A percentile compares a stretch with the other conserved stretches of the same genome.
Evolutionary conservation across 1,140 invertebrate species (phyloP).

Genomic region (Drosophila tropicalis): DNA sequence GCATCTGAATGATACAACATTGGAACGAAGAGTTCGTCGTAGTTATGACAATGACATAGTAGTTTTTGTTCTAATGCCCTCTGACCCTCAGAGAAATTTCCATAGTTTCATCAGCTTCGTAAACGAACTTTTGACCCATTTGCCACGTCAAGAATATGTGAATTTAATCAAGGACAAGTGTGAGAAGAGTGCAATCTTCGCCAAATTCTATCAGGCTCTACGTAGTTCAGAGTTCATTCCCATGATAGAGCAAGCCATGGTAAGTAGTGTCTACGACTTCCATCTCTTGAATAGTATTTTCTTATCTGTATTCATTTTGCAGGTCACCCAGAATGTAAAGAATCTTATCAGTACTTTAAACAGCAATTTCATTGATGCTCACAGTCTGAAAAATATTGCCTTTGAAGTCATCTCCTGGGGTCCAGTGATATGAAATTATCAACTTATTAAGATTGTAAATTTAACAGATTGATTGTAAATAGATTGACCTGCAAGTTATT

Average conservation of each 20-base stretch:
- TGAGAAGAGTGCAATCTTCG: slow-evolving; percentile 48
- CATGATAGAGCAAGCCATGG: slow-evolving; percentile 61
- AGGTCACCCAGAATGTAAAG: slow-evolving; percentile 56
- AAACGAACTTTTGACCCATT: slow-evolving; percentile 53
- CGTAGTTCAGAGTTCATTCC: slow-evolving; percentile 55
- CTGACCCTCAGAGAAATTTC: not conserved
- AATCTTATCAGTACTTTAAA: slow-evolving; percentile 53
- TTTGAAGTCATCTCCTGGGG: slow-evolving; percentile 76
- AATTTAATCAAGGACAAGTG: slow-evolving; percentile 67
- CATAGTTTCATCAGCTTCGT: slow-evolving; percentile 62
- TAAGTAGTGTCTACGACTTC: slow-evolving; percentile 34
- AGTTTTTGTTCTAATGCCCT: slow-evolving; percentile 42
- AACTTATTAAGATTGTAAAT: slow-evolving; percentile 10
- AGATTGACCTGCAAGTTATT: slow-evolving; percentile 22
- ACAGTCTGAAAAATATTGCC: slow-evolving; percentile 57
- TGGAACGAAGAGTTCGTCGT: not conserved
- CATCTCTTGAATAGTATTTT: not conserved
- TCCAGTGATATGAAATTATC: slow-evolving; percentile 24
- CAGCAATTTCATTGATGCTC: slow-evolving; percentile 57
- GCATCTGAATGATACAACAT: slow-evolving; percentile 61
- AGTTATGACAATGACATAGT: slow-evolving; percentile 24
- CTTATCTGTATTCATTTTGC: slow-evolving; percentile 21
- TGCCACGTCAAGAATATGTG: slow-evolving; percentile 64
- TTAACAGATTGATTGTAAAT: slow-evolving; percentile 18
- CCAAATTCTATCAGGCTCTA: slow-evolving; percentile 68